Evolutionary conservation across 2,888 invertebrate species (phyloP), one percentile per base, ranked within the genome.

Genomic region (Heliconius erato): DNA sequence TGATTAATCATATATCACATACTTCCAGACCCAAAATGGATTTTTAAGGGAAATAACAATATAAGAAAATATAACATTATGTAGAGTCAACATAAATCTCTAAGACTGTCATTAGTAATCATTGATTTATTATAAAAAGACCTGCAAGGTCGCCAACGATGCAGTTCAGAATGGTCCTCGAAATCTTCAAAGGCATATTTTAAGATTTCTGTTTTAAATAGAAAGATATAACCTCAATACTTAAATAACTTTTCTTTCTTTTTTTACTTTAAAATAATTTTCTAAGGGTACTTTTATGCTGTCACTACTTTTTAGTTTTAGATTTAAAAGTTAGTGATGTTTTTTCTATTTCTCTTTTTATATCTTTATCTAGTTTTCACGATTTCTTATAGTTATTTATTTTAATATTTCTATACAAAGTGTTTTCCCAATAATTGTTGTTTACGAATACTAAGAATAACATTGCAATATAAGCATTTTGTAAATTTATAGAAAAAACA

Each of bases 161-260:
- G 63, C 76, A 76, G 63, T 63, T 26, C 63, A 35, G n/a, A 35
- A 76, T 14, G 76, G 76, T 32, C 63, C 76, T 76, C 76, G 32
- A 76, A 76, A 63, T 59, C 40, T 63, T 76, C 76, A 76, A 76
- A 76, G 76, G 63, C 63, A 35, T 63, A 76, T 76, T 76, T 76
- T 63, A 76, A 76, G 76, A 76, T 63, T 63, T 63, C 35, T 14
- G 19, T 63, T 35, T 76, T n/a, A 35, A 35, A 76, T 26, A 26
- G 63, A 63, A 74, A 74, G 23, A 74, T 74, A 74, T 16, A 35
- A 26, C 35, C 59, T n/a, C 32, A 76, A 76, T 59, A 49, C 76
- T 76, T 35, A 32, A 26, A 9, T 19, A 19, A n/a, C n/a, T 44
- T 16, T 7, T n/a, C 23, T 19, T 7, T n/a, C 7, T 49, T 54